These are phyloP conservation scores for Leucophenga maculata DNA, from an alignment of 2,888 invertebrate genomes.

Conservation along the genomic window DNA sequence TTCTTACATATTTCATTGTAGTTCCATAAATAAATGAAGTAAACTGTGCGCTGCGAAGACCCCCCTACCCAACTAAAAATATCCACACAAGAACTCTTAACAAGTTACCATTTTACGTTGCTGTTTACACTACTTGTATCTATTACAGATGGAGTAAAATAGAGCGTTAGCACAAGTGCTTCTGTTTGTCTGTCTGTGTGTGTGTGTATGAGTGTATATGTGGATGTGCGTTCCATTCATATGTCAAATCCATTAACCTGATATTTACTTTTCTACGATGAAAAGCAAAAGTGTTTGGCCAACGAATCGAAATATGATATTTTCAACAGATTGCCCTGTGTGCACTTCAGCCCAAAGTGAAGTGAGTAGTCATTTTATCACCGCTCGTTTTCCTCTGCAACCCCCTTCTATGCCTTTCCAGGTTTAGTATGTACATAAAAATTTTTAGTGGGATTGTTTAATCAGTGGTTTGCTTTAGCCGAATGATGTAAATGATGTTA, in stretches of 20 bases:
- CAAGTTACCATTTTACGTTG: too few relatives aligned
- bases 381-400: slow-evolving; percentile 15
- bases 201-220: slow-evolving; percentile 41
- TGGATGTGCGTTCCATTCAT: slow-evolving; percentile 59
- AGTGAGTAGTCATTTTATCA: slow-evolving; percentile 19
- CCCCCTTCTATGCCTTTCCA: not conserved
- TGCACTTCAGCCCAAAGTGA: slow-evolving; percentile 53
- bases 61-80: too few relatives aligned
- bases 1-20: too few relatives aligned
- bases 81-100: too few relatives aligned
- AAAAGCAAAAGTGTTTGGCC: slow-evolving; percentile 45
- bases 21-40: too few relatives aligned
- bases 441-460: too few relatives aligned
- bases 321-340: slow-evolving; percentile 66
- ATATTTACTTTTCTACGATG: slow-evolving; percentile 69
- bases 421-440: slow-evolving; percentile 9
- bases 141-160: not conserved
- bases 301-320: slow-evolving; percentile 62
- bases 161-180: not conserved
- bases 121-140: not conserved
- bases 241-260: slow-evolving; percentile 71
- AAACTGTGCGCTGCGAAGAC: too few relatives aligned
- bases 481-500: too few relatives aligned
- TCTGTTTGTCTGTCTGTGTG: slow-evolving; percentile 42
- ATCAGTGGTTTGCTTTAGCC: too few relatives aligned